Evolutionary conservation across 2,113 vertebrate species (phyloP), one percentile per base, ranked within the genome.

Genomic region (Seriola quinqueradiata): DNA sequence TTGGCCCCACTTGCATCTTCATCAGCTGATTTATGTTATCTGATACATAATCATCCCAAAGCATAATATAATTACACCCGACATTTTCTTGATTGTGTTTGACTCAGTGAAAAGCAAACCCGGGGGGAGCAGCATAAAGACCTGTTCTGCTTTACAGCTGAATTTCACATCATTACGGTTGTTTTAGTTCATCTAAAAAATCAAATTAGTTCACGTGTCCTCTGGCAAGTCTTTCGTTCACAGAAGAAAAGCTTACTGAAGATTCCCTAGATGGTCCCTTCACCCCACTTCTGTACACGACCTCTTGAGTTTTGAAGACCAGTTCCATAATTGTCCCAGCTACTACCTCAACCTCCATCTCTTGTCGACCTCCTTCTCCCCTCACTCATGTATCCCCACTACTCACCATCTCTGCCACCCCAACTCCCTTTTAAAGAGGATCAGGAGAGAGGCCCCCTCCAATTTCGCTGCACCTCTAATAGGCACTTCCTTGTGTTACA

Each of bases 381-480:
- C 54, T 70, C 70, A 14, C 73, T 76, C 52, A 32, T 40, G 64
- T 67, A 79, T 84, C 72, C 86, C 79, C 70, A 5, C 74, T 52
- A 50, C 89, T 76, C 80, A 28, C 61, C 59, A 77, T 78, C 81
- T 74, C 84, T 79, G 80, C 93, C 93, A 90, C 83, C 88, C 87
- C 83, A 55, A 70, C 79, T 83, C 87, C 92, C 80, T 82, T 28
- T 76, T 64, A 84, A 92, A 89, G 87, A 81, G 86, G 83, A 90
- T 85, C 90, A 87, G 83, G 84, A 76, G 83, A 90, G 85, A 88
- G 64, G 66, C 60, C 87, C 86, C 86, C 82, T 87, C 88, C 93
- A 93, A 93, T 92, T 87, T 87, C 88, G 89, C 87, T 85, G 79
- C 79, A 79, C 81, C 84, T 92, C 90, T 94, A 94, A 94, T 93